These are phyloP conservation scores for Papilio gigon DNA, from an alignment of 2,888 invertebrate species.

Conservation along the genomic window DNA sequence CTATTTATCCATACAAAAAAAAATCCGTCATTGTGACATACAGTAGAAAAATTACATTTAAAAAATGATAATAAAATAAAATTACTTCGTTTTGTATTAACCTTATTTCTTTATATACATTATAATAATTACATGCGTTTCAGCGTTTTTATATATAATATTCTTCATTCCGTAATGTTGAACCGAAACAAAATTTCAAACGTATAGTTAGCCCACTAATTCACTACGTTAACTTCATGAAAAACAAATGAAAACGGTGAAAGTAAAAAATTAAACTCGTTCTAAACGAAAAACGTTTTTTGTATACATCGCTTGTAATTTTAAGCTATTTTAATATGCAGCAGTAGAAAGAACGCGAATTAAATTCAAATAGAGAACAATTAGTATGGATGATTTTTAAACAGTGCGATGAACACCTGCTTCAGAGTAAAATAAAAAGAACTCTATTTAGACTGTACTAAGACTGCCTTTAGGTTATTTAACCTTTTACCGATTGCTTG, in stretches of 20 bases:
- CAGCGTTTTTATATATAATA: too few species aligned
- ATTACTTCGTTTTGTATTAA: too few species aligned
- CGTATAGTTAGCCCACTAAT: background rate
- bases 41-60: too few species aligned
- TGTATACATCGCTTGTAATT: background rate
- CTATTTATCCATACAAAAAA: too few species aligned
- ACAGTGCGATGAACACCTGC: background rate
- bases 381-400: background rate
- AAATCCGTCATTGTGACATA: too few species aligned
- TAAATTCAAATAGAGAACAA: background rate
- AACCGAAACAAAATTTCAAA: background rate
- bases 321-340: background rate
- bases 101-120: too few species aligned
- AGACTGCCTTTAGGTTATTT: too few species aligned
- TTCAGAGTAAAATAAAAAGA: background rate
- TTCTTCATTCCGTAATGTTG: too few species aligned
- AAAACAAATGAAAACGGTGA: background rate
- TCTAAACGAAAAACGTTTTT: background rate
- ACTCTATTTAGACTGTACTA: too few species aligned
- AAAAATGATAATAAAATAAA: too few species aligned
- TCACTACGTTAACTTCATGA: background rate
- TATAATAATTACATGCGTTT: too few species aligned
- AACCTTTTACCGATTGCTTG: too few species aligned
- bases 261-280: constrained; percentile 3
- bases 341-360: background rate